Conservation (phyloP, 2,113 vertebrate species). For the Athene cunicularia region DNA sequence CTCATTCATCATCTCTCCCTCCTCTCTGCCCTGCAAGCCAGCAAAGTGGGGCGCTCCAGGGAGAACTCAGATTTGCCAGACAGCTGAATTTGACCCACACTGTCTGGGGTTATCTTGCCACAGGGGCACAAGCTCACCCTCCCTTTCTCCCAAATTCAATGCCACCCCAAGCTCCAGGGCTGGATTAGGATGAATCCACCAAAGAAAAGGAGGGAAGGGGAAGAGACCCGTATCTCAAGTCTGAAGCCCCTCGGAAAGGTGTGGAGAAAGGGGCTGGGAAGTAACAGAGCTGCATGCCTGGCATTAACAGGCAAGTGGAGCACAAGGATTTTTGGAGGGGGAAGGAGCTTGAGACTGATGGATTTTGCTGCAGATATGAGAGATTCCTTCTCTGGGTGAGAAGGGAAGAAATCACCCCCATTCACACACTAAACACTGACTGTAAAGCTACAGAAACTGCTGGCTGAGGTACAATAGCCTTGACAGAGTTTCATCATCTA, state of each 20-base stretch:
- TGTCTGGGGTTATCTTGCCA: neutral
- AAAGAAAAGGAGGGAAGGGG: neutral
- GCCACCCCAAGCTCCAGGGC: neutral
- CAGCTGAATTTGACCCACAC: rapidly evolving
- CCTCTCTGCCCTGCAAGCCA: neutral
- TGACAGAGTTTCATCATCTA: neutral
- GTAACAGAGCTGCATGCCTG: rapidly evolving
- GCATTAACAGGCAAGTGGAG: neutral
- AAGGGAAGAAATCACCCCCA: neutral
- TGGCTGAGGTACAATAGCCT: neutral
- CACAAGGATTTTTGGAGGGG: neutral
- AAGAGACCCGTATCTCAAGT: neutral
- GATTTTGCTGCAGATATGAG: neutral
- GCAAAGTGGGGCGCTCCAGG: neutral
- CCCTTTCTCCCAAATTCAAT: neutral
- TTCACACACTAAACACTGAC: neutral
- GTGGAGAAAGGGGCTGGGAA: neutral
- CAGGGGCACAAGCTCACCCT: rapidly evolving
- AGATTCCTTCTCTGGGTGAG: neutral
- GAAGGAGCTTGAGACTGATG: neutral
- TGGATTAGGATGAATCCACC: neutral
- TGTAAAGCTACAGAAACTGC: neutral
- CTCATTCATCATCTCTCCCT: neutral
- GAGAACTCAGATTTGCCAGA: neutral
- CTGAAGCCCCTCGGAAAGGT: neutral